Base-by-base conservation (phyloP, 2,888 invertebrate species). In the Agrotis ipsilon region DNA sequence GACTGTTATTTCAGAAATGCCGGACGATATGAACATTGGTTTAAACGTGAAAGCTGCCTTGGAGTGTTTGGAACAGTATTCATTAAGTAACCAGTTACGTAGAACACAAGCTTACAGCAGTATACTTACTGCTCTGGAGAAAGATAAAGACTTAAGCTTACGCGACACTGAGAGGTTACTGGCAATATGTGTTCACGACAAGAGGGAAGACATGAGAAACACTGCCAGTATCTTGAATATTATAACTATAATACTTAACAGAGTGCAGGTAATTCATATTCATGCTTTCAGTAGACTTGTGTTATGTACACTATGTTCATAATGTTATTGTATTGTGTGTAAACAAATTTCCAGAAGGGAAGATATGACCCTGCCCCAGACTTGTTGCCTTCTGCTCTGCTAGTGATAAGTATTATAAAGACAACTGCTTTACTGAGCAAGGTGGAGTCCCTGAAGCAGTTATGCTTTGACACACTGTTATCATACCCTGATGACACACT, bases 391-490 rank as follows among this genome's bases (percentile, higher is more conserved):
- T 90, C 92, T 52, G 90, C 92, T 27, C 48, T 90, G 62, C 88
- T 87, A 60, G 81, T 94, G 9, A 69, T 94, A 24, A 81, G 90
- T 19, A 80, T 91, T 21, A 74, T 93, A 9, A 91, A 90, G 75
- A 89, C 87, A 3, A 82, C 87, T 62, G 88, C 88, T 48, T 58
- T 78, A 0, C 46, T 89, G 18, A 79, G 62, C 43, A 90, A 87
- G 54, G 81, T 87, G 6, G 89, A 89, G 4, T 71, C 83, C 7
- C 68, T 94, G 45, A 90, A 90, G 75, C 70, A 62, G 21, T 65
- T 91, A 46, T 91, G 89, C 60, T 91, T 90, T 72, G 89, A 93
- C 11, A 90, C 89, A 21, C 71, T 94, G 2, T 48, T 88, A n/a
- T 83, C 81, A n/a, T 93, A 89, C 72, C 93, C 95, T 45, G 84